Evolutionary conservation across 2,797 vertebrate genomes (phyloP), one percentile per base, ranked within the genome.

Genomic region (Bovichtus diacanthus): DNA sequence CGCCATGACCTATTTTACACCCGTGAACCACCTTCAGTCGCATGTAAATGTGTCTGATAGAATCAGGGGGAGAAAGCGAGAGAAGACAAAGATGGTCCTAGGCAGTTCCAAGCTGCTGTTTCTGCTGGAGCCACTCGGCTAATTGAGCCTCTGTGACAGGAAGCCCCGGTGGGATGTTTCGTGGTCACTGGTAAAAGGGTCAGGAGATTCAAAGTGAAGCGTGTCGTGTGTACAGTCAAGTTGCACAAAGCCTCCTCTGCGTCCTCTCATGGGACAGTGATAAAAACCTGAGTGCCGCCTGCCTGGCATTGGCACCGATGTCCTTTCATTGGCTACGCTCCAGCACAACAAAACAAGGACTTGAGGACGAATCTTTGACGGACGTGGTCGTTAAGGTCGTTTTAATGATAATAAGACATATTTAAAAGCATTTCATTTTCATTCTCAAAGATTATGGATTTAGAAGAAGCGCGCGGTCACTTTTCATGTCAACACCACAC

Each of bases 121-220:
- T 84, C 73, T 85, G 83, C 76, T 58, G 50, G 44, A 91, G 56
- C 72, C 88, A 81, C 82, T 84, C 34, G 1, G 70, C 80, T 92
- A 87, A 91, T 89, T 88, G 84, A 91, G 80, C 73, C 60, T 87
- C 61, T 86, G 88, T 90, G 87, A 91, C 84, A 86, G 81, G 76
- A 76, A 83, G 53, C 64, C 78, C 85, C 71, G 0, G 44, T 3
- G 74, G 85, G 80, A 86, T 55, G 53, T 62, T 46, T 80, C 55
- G 64, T 78, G 88, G 80, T 73, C 76, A 64, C 65, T 72, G 78
- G 80, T 85, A 84, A 90, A 88, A 88, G 87, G 80, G 84, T 89
- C 88, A 87, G 67, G 72, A 80, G 60, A 87, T 84, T 87, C 80
- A 88, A 86, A 88, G 86, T 78, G 74, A 87, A 90, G 81, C 76